Conservation (phyloP, 2,888 invertebrate species). For the Epirrita christyi region DNA sequence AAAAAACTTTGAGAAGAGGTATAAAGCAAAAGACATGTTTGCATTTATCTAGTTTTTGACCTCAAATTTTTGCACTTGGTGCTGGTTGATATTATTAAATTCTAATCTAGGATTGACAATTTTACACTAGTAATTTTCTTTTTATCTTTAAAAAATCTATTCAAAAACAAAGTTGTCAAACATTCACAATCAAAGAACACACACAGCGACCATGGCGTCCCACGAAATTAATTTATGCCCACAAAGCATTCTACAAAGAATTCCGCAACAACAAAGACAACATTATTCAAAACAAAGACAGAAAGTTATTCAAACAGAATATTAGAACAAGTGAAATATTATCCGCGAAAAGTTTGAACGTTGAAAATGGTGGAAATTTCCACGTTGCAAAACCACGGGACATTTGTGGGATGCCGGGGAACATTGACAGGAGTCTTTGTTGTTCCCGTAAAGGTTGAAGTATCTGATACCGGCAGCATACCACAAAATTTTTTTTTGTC, state of each 20-base stretch:
- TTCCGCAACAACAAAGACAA: constrained; percentile 45
- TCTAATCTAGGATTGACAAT: too few species aligned
- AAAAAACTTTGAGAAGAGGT: too few species aligned
- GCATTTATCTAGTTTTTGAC: too few species aligned
- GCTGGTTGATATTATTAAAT: too few species aligned
- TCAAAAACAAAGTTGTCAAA: constrained; percentile 49
- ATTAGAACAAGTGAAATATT: constrained; percentile 69
- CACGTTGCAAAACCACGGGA: constrained; percentile 53
- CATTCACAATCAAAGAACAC: constrained; percentile 46
- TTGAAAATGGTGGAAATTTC: constrained; percentile 50
- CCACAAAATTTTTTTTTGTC: background rate
- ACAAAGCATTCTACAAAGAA: constrained; percentile 58
- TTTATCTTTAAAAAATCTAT: background rate
- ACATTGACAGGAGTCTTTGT: constrained; percentile 60
- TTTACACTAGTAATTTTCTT: background rate
- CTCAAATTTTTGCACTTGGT: too few species aligned
- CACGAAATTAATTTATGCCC: constrained; percentile 66
- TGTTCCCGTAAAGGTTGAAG: constrained; percentile 31
- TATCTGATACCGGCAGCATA: constrained; percentile 17
- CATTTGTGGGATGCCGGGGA: constrained; percentile 75
- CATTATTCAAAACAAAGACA: constrained; percentile 49
- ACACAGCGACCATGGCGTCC: constrained; percentile 40
- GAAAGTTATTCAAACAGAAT: constrained; percentile 42
- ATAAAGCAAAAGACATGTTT: too few species aligned
- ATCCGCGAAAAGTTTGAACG: constrained; percentile 63